Conservation (phyloP, 2,888 invertebrate species). For the Catocala nupta region DNA sequence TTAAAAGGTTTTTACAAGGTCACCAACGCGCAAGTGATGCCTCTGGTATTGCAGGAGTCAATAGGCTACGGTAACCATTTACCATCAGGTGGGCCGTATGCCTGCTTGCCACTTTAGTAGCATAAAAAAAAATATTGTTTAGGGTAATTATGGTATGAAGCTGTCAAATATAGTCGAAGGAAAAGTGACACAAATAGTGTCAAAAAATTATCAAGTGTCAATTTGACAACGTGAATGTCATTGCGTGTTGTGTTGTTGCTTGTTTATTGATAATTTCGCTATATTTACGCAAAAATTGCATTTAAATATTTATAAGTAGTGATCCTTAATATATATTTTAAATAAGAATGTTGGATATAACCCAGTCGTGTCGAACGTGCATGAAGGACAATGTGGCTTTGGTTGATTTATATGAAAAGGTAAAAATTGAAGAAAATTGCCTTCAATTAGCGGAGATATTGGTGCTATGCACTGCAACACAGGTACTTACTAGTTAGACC, state of each 20-base stretch:
- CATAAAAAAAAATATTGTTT: too few species aligned
- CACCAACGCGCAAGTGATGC: too few species aligned
- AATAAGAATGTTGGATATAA: conserved; percentile 65
- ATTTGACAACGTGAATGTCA: neutral
- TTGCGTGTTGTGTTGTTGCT: neutral
- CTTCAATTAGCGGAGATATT: conserved; percentile 69
- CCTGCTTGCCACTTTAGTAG: too few species aligned
- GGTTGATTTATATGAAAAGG: conserved; percentile 66
- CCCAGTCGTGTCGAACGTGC: conserved; percentile 76
- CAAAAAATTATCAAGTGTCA: neutral
- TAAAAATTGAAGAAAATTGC: conserved; percentile 66
- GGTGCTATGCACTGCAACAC: conserved; percentile 66
- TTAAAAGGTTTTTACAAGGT: too few species aligned
- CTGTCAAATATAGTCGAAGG: too few species aligned
- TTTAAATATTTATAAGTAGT: neutral
- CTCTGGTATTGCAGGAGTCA: too few species aligned
- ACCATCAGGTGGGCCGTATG: too few species aligned
- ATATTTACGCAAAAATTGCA: too few species aligned
- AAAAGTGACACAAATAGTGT: too few species aligned
- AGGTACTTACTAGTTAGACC: conserved; percentile 57
- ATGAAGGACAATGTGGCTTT: conserved; percentile 72
- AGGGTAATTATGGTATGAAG: too few species aligned
- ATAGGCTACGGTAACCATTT: too few species aligned
- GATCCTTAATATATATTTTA: neutral
- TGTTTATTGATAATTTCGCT: too few species aligned